A percentile compares a stretch with the other conserved stretches of the same genome.
Evolutionary conservation across 1,140 invertebrate genomes (phyloP).

Genomic region (Drosophila watanabei): DNA sequence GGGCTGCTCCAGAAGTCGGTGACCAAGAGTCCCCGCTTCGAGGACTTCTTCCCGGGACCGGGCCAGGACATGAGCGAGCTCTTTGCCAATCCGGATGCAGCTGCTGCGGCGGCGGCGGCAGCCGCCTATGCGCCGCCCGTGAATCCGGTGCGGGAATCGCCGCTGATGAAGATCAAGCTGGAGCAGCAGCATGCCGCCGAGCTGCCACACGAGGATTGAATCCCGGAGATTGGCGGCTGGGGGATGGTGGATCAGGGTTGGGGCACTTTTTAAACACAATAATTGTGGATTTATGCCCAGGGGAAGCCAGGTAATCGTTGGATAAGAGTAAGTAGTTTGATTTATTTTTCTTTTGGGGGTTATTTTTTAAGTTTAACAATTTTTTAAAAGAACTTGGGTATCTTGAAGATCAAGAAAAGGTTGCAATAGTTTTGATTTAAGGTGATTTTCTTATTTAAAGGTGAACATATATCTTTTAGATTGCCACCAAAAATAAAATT

Average conservation of each 20-base stretch:
- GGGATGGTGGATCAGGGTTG: constrained; percentile 7
- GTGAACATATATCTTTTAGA: too few species aligned
- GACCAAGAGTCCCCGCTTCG: constrained; percentile 84
- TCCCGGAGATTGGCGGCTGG: constrained; percentile 18
- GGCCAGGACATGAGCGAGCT: constrained; percentile 87
- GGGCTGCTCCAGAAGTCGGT: constrained; percentile 81
- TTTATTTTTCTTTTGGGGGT: too few species aligned
- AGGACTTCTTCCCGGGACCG: constrained; percentile 86
- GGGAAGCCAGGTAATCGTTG: constrained; percentile 42
- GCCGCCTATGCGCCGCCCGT: constrained; percentile 58
- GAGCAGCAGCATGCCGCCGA: constrained; percentile 79
- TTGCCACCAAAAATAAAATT: too few species aligned
- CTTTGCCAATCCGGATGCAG: constrained; percentile 89
- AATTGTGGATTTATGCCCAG: constrained; percentile 22
- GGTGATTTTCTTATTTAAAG: neutral
- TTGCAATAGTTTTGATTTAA: too few species aligned
- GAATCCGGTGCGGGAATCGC: constrained; percentile 64
- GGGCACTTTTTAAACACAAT: constrained; percentile 7
- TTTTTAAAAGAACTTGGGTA: too few species aligned
- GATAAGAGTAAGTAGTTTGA: constrained; percentile 17
- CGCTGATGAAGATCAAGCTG: constrained; percentile 82
- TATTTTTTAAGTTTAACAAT: too few species aligned
- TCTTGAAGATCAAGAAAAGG: too few species aligned
- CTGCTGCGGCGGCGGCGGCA: constrained; percentile 63
- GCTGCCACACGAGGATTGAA: constrained; percentile 82